phyloP scores from a whole-genome alignment of 1,140 invertebrate genomes.

The Trichonephila clavata region DNA sequence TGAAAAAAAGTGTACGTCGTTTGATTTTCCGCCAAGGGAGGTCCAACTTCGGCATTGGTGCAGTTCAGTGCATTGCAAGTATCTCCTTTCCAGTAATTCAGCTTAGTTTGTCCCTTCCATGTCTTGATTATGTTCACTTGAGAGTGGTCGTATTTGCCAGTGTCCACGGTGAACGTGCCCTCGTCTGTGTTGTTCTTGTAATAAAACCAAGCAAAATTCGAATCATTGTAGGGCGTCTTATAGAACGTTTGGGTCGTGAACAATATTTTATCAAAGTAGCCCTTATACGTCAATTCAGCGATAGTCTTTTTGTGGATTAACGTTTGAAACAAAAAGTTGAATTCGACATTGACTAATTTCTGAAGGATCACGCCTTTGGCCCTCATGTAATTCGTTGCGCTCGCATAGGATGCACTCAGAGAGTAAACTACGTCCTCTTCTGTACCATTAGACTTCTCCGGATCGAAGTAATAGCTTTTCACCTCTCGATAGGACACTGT shows the following conservation, averaged over 20 bases:
- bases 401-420: constrained; percentile 93
- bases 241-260: background rate
- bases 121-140: constrained; percentile 81
- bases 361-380: background rate
- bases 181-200: constrained; percentile 82
- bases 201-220: constrained; percentile 76
- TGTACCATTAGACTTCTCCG: constrained; percentile 88
- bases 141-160: constrained; percentile 81
- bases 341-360: background rate
- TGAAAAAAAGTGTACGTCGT: constrained; percentile 50
- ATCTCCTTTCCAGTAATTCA: constrained; percentile 73
- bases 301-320: constrained; percentile 92
- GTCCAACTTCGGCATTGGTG: constrained; percentile 67
- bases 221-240: background rate
- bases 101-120: constrained; percentile 84
- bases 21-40: constrained; percentile 18
- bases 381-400: background rate
- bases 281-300: constrained; percentile 92
- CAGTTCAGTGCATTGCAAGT: constrained; percentile 77
- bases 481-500: constrained; percentile 93
- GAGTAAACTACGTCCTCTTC: constrained; percentile 90
- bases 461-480: constrained; percentile 91
- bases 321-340: background rate
- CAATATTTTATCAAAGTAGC: constrained; percentile 81
- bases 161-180: constrained; percentile 82